These are phyloP conservation scores for Podotricha telesiphe DNA, from an alignment of 2,888 invertebrate genomes.

Conservation along the genomic window DNA sequence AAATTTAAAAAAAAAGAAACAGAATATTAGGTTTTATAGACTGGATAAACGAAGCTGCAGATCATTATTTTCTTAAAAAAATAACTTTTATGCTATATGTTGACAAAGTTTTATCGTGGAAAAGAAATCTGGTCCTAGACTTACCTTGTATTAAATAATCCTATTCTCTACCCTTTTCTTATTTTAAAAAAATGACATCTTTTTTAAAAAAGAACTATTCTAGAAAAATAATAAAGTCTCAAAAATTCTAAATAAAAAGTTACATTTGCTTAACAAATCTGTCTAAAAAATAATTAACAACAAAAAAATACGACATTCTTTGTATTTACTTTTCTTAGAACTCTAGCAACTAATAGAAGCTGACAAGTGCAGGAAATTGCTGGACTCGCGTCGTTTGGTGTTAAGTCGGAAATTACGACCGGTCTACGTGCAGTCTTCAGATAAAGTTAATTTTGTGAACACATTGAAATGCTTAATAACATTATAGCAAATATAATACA, in stretches of 20 bases:
- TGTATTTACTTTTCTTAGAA: not conserved
- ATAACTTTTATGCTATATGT: no score
- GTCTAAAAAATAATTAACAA: not conserved
- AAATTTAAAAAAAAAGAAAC: no score
- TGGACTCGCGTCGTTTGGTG: conserved; percentile 5
- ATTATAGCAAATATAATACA: not conserved
- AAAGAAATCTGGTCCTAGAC: no score
- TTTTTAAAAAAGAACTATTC: not conserved
- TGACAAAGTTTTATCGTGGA: no score
- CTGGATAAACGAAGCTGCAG: no score
- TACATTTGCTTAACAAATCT: not conserved
- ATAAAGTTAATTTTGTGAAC: not conserved
- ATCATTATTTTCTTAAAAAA: no score
- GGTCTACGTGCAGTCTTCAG: not conserved
- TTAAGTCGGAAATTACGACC: conserved; percentile 12
- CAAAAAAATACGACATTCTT: not conserved
- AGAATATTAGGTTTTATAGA: no score
- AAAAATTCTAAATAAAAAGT: not conserved
- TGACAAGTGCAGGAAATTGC: conserved; percentile 20
- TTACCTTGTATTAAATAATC: no score
- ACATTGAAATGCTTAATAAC: not conserved
- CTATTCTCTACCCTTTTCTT: no score
- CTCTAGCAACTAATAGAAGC: conserved; percentile 8
- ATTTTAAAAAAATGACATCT: no score
- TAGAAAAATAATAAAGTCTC: not conserved